These are phyloP conservation scores for Neoascia interrupta DNA, from an alignment of 2,888 invertebrate species.

Conservation along the genomic window DNA sequence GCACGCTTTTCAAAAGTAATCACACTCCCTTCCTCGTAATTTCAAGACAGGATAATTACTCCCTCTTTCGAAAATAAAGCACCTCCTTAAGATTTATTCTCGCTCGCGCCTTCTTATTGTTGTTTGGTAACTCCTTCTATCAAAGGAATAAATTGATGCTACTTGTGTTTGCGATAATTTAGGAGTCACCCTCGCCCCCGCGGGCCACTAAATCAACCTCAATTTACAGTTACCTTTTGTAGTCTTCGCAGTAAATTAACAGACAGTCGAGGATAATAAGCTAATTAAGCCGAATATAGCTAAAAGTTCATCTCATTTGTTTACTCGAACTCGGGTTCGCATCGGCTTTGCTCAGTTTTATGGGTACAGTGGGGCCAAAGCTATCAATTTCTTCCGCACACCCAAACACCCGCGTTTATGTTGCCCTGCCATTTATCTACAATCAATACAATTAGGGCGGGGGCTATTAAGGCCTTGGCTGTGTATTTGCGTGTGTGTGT, in stretches of 20 bases:
- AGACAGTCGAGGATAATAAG: slow-evolving; percentile 58
- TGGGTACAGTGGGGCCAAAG: slow-evolving; percentile 27
- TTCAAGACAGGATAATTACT: no score
- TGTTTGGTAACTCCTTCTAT: slow-evolving; percentile 32
- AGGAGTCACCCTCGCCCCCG: slow-evolving; percentile 26
- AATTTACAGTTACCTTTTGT: slow-evolving; percentile 60
- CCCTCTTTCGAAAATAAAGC: background rate
- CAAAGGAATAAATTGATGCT: slow-evolving; percentile 37
- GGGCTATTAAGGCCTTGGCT: no score
- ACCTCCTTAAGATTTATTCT: slow-evolving; percentile 36
- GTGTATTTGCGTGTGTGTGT: slow-evolving; percentile 11
- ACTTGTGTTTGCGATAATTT: slow-evolving; percentile 39
- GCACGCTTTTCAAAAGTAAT: no score
- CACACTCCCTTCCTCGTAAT: no score
- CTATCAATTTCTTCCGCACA: slow-evolving; percentile 23
- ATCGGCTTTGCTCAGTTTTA: slow-evolving; percentile 16
- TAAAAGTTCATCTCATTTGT: slow-evolving; percentile 62
- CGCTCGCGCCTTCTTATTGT: slow-evolving; percentile 10
- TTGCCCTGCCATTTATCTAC: slow-evolving; percentile 38
- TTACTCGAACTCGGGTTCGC: slow-evolving; percentile 13
- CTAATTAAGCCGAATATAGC: slow-evolving; percentile 57
- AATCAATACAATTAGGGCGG: slow-evolving; percentile 53
- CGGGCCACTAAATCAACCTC: slow-evolving; percentile 53
- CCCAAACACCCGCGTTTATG: background rate
- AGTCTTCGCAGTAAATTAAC: slow-evolving; percentile 50